Conservation (phyloP, 2,113 vertebrate species). For the Ailurus styani region DNA sequence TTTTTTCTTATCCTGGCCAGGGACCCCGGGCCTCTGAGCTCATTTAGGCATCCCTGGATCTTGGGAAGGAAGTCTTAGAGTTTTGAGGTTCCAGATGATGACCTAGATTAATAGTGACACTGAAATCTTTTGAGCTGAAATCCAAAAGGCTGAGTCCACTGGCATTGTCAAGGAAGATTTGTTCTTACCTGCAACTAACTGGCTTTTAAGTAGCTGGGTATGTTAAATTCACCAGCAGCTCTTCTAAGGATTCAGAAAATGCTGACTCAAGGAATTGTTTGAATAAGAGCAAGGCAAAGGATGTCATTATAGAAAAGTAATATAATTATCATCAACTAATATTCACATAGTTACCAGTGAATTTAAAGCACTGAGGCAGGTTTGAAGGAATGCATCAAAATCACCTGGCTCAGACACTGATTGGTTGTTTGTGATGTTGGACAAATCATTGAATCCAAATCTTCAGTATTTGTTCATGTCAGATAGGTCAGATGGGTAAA, state of each 20-base stretch:
- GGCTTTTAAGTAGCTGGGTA: slow-evolving; percentile 22
- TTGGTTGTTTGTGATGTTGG: background rate
- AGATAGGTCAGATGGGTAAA: background rate
- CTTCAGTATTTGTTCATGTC: background rate
- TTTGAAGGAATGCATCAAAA: background rate
- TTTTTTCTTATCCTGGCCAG: background rate
- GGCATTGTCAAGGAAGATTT: slow-evolving; percentile 41
- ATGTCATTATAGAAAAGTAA: background rate
- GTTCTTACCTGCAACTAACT: slow-evolving; percentile 29
- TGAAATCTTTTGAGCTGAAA: slow-evolving; percentile 29
- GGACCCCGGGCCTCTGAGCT: background rate
- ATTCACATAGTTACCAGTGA: background rate
- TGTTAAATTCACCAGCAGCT: background rate
- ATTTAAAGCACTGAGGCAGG: background rate
- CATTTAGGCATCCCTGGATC: background rate
- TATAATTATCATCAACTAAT: background rate
- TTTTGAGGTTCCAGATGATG: background rate
- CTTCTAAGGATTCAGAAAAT: background rate
- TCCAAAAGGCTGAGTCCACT: slow-evolving; percentile 23
- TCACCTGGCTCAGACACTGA: background rate
- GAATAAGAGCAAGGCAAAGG: background rate
- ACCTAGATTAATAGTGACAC: background rate
- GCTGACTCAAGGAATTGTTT: slow-evolving; percentile 14
- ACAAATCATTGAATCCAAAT: background rate
- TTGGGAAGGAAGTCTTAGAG: background rate